Base-by-base conservation (phyloP, 2,888 invertebrate species). In the Muscina levida region DNA sequence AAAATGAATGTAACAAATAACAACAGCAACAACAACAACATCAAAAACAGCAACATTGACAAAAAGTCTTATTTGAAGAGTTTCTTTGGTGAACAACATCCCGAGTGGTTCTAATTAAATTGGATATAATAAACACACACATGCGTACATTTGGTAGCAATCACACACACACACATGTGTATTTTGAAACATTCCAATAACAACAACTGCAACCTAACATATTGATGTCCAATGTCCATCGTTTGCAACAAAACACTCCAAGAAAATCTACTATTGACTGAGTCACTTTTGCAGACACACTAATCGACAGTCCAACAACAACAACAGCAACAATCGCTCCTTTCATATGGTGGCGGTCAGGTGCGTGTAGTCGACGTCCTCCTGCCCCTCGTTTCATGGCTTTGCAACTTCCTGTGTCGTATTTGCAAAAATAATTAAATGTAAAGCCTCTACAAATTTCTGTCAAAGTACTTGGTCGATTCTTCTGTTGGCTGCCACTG, bases 401-500 rank as follows among this genome's bases (percentile, higher is more conserved):
- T 37, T 62, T 22, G 22, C 42, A 42, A 62, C 62, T 62, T 62
- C 62, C 62, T 62, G 62, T 62, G 42, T 22, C 19, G 62, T 22
- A 62, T 22, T 39, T 31, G 8, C 31, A 8, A 31, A 31, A 31
- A 8, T 31, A 31, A 31, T 3, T n/a, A n/a, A n/a, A n/a, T n/a
- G n/a, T n/a, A 17, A 57, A 11, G 62, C 17, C 62, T 39, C 37
- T 62, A 31, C 17, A 39, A 13, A 19, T 26, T 42, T 39, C 22
- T 37, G 17, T 42, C 37, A 59, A 15, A 8, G 37, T 59, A 53
- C 37, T 37, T 59, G 37, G 39, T 19, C 39, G 37, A 37, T 57
- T 37, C 65, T 31, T 5, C 31, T 73, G 57, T 65, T 80, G 79
- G 72, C 42, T 62, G 19, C n/a, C n/a, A n/a, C n/a, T n/a, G n/a